phyloP scores from a whole-genome alignment of 2,113 vertebrate genomes.

The Speoplatyrhinus poulsoni region DNA sequence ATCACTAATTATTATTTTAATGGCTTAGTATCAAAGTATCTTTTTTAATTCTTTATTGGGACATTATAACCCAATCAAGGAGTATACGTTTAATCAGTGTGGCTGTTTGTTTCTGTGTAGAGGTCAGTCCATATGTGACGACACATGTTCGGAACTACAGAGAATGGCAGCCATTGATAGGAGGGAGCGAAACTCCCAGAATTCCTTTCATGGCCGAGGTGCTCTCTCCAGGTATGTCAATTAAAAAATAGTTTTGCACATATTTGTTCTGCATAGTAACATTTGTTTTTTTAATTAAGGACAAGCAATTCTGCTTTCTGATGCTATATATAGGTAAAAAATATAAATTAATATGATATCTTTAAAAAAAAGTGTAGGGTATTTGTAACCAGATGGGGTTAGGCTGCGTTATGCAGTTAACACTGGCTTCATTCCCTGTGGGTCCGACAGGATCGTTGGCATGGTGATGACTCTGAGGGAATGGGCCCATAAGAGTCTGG shows the following conservation, averaged over 20 bases:
- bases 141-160: slow-evolving; percentile 81
- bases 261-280: too few relatives aligned
- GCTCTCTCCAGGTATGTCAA: slow-evolving; percentile 80
- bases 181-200: slow-evolving; percentile 59
- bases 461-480: slow-evolving; percentile 88
- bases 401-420: background rate
- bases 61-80: background rate
- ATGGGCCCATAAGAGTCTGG: slow-evolving; percentile 87
- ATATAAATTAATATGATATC: too few relatives aligned
- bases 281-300: background rate
- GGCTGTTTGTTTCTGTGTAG: slow-evolving; percentile 62
- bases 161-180: slow-evolving; percentile 71
- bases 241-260: background rate
- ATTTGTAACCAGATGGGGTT: too few relatives aligned
- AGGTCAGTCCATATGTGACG: slow-evolving; percentile 74
- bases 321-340: too few relatives aligned
- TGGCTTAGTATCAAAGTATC: too few relatives aligned
- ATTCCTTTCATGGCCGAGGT: slow-evolving; percentile 70
- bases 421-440: background rate
- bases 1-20: too few relatives aligned
- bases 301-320: too few relatives aligned
- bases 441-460: slow-evolving; percentile 74
- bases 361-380: too few relatives aligned
- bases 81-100: background rate
- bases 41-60: too few relatives aligned